Evolutionary conservation across 2,888 invertebrate genomes (phyloP), one percentile per base, ranked within the genome.

Genomic region (Seladonia tumulorum): DNA sequence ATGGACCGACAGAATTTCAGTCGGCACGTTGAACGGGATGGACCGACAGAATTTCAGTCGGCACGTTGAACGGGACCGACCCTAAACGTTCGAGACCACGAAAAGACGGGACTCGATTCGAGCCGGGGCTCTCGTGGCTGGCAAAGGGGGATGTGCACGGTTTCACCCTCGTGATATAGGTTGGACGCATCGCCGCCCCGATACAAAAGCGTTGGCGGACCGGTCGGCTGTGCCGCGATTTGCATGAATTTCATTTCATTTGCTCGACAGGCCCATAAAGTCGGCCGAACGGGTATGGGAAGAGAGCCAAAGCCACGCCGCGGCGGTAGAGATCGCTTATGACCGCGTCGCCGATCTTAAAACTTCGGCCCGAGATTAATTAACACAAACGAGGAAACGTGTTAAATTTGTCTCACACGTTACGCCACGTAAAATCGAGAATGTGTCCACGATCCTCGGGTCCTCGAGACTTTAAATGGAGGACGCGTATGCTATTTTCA

Each of bases 231-330:
- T 53, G 87, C 84, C 86, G 81, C 88, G 92, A 94, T 94, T 94
- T 94, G 92, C 93, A 94, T 94, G 93, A 92, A 94, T 93, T 93
- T 93, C 93, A 94, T 94, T 94, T 92, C 90, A 92, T 92, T 93
- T 92, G 91, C 91, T 89, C 91, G 88, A 90, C 90, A 89, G 89
- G 88, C 89, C 91, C 87, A 84, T 92, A 92, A 92, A 93, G 88
- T 91, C 72, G 80, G 75, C 39, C 83, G 85, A 25, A 70, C 25
- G 29, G 63, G 25, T 35, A 66, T 29, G 8, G 35, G 66, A 66
- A 39, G 35, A 47, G 81, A 60, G 25, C 71, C 18, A 76, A 83
- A 70, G 73, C 76, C 76, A 7, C 2, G 77, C 60, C 29, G 29
- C 49, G 45, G 72, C 74, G 83, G 78, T 88, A 83, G 85, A 89